Conservation (phyloP, 2,888 invertebrate species). For the Frankliniella intonsa region DNA sequence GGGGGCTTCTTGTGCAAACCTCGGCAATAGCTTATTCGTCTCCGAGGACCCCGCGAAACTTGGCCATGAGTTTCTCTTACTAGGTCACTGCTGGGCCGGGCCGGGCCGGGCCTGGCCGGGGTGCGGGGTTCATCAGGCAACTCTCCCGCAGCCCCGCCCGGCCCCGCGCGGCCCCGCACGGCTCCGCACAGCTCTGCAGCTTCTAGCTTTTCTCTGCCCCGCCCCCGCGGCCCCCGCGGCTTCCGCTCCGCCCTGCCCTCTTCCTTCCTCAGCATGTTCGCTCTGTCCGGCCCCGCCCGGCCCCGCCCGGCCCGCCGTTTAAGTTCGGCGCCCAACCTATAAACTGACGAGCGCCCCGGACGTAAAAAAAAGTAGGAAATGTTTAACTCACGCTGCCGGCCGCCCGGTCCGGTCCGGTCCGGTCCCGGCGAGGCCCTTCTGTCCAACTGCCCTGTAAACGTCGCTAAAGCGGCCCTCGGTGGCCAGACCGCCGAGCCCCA, state of each 20-base stretch:
- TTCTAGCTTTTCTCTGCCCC: background rate
- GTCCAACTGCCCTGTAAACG: slow-evolving; percentile 19
- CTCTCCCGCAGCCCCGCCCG: background rate
- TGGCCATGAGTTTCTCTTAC: slow-evolving; percentile 2
- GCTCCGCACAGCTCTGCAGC: too few relatives aligned
- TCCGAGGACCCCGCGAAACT: background rate
- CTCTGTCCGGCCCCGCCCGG: too few relatives aligned
- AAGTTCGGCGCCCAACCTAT: too few relatives aligned
- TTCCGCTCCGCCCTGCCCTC: background rate
- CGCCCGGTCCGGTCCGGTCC: background rate
- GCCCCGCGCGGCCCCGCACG: too few relatives aligned
- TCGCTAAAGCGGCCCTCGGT: slow-evolving; percentile 13
- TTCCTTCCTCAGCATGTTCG: too few relatives aligned
- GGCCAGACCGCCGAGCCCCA: background rate
- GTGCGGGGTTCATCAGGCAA: background rate
- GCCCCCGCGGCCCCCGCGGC: background rate
- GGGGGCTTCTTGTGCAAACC: slow-evolving; percentile 8
- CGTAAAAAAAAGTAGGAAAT: too few relatives aligned
- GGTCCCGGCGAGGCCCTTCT: background rate
- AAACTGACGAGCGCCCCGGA: too few relatives aligned
- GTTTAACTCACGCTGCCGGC: too few relatives aligned
- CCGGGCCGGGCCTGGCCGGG: background rate
- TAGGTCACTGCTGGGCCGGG: background rate
- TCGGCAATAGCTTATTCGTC: background rate
- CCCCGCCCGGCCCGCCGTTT: too few relatives aligned